Evolutionary conservation across 2,113 vertebrate species (phyloP).

Genomic region (Trogon melanurus): DNA sequence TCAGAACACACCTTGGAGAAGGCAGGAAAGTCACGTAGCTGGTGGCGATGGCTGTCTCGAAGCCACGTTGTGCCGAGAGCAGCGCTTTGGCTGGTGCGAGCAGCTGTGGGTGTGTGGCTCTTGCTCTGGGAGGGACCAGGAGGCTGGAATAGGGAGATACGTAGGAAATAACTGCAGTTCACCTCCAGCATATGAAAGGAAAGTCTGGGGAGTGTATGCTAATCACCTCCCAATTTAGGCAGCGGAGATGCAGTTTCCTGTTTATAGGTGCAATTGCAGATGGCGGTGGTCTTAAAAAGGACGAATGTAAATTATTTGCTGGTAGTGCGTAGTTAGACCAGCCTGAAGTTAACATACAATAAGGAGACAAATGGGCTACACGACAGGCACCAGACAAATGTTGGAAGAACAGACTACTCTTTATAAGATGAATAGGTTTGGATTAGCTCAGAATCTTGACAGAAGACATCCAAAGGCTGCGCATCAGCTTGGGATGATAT

Average conservation of each 20-base stretch:
- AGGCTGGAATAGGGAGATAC: background rate
- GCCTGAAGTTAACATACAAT: background rate
- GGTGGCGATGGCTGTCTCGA: background rate
- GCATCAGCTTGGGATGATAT: background rate
- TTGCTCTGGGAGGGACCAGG: background rate
- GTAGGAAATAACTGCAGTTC: background rate
- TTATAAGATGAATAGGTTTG: background rate
- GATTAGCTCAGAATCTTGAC: background rate
- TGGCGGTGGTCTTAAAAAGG: background rate
- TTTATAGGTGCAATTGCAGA: background rate
- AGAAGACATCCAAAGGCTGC: background rate
- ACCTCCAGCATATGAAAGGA: background rate
- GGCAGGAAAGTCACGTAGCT: background rate
- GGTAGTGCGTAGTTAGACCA: background rate
- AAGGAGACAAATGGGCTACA: background rate
- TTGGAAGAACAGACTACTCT: background rate
- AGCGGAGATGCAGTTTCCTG: background rate
- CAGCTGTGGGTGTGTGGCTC: background rate
- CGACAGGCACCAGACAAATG: background rate
- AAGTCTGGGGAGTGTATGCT: background rate
- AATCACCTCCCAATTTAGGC: background rate
- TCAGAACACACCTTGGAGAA: background rate
- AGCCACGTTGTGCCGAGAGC: rapidly evolving
- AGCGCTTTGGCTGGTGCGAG: background rate
- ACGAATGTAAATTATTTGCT: background rate